Base-by-base conservation (phyloP, 2,113 vertebrate species). In the Coryphaenoides rupestris region DNA sequence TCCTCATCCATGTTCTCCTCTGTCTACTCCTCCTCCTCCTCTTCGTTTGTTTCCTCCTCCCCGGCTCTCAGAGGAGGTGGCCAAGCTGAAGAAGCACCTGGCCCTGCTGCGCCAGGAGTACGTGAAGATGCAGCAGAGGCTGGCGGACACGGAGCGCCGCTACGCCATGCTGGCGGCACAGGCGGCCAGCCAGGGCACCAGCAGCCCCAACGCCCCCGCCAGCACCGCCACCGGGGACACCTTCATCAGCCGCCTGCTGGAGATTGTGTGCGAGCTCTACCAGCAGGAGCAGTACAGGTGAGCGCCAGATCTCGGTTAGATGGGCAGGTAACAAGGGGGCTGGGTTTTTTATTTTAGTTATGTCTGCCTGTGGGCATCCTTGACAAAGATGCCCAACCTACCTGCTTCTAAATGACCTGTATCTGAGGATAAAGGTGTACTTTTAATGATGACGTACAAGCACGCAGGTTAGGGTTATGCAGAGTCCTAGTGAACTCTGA, bases 61-160 rank as follows among this genome's bases (percentile, higher is more conserved):
- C 65, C 71, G 2, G 19, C n/a, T n/a, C n/a, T n/a, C 93, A 98
- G 97, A 99, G 89, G 97, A 99, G 90, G 97, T 98, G 91, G 93
- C 94, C 90, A 99, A 99, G 91, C 89, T 99, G 92, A 95, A 98
- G 84, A 99, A 98, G 92, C 97, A 99, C 83, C 90, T 99, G 88
- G 86, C 91, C 86, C 94, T 99, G 81, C 94, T 99, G 58, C 91
- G 97, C 75, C 96, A 99, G 90, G 97, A 99, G 84, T 98, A 99
- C 12, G 97, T 99, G 75, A 98, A 97, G 86, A 91, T 99, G 89
- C 97, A 99, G 90, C 95, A 95, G 92, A 96, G 94, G 70, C 75
- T 99, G 60, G 95, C 92, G 0, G 96, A 99, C 76, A 98, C 95
- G 0, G 97, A 99, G 70, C 91, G 94, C 82, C 93, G 88, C 62